Evolutionary conservation across 2,113 vertebrate species (phyloP), one percentile per base, ranked within the genome.

Genomic region (Toxostoma redivivum): DNA sequence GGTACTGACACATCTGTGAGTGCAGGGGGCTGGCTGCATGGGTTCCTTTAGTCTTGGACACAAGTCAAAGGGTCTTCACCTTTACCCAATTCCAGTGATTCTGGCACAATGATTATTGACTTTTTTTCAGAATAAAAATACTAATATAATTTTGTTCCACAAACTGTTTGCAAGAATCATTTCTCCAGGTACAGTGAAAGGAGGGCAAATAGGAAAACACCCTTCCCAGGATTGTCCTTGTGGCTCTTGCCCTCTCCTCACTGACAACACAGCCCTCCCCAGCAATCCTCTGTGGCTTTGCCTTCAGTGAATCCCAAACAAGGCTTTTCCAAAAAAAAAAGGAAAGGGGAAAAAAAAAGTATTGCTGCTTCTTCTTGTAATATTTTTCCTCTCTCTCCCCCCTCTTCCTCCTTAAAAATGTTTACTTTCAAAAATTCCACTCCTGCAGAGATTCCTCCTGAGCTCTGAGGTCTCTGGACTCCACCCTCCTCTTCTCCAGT

Each of bases 281-380:
- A 86, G 77, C 56, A 85, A 92, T 69, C 62, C 81, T 86, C 73
- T 53, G 92, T 44, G 38, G 71, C 76, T 96, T 71, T 77, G 83
- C 85, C 91, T 96, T 91, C 86, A 85, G 57, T 64, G 61, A 86
- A 76, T 72, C 71, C 90, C 78, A 92, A 94, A 94, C 60, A 81
- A 81, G 82, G 56, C 62, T 82, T 67, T 91, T 73, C 93, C 90
- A 86, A 90, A 81, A 84, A 86, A 86, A 67, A 84, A 82, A 85
- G 11, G n/a, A 87, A 23, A 50, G 22, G 8, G 18, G 51, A 30
- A 76, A 69, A 79, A 85, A 79, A 85, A 85, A 50, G 96, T 97
- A 97, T 98, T 97, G 97, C 97, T 97, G 87, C 92, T 97, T 72
- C 92, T 95, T 91, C 85, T 93, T 74, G 84, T 93, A 81, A 88